Evolutionary conservation across 92 coral and sea anemone species (phyloP).

Genomic region (Epizoanthus rinbou): DNA sequence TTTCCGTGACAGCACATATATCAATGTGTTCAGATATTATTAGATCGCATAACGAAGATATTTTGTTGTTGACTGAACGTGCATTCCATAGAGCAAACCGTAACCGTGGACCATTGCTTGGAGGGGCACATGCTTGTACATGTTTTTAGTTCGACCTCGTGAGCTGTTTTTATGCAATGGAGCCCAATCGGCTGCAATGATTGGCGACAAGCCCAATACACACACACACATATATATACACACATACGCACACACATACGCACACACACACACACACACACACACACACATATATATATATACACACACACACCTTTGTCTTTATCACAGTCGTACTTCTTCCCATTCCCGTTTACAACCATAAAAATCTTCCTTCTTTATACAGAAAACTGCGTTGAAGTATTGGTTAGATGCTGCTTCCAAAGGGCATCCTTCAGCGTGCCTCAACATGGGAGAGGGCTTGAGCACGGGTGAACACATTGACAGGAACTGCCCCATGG

Average conservation of each 20-base stretch:
- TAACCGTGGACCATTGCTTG: constrained; percentile 12
- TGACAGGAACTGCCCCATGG: constrained; percentile 69
- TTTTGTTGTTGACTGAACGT: constrained; percentile 20
- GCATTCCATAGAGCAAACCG: constrained; percentile 17
- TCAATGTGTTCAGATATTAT: too few species aligned
- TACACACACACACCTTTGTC: background rate
- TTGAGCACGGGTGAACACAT: constrained; percentile 77
- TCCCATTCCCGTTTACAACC: background rate
- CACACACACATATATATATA: too few species aligned
- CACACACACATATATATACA: too few species aligned
- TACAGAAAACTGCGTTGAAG: constrained; percentile 70
- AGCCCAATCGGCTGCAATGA: too few species aligned
- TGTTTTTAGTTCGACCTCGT: too few species aligned
- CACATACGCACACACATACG: too few species aligned
- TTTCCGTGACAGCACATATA: too few species aligned
- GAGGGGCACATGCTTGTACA: background rate
- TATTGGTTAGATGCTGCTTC: constrained; percentile 86
- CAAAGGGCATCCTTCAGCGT: constrained; percentile 92
- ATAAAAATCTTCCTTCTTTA: background rate
- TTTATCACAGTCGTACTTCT: background rate
- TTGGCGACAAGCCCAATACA: too few species aligned
- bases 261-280: too few species aligned
- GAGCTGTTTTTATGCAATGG: too few species aligned
- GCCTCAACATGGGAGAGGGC: constrained; percentile 88
- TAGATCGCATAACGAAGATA: background rate